Evolutionary conservation across 2,113 vertebrate species (phyloP).

Genomic region (Bombycilla garrulus): DNA sequence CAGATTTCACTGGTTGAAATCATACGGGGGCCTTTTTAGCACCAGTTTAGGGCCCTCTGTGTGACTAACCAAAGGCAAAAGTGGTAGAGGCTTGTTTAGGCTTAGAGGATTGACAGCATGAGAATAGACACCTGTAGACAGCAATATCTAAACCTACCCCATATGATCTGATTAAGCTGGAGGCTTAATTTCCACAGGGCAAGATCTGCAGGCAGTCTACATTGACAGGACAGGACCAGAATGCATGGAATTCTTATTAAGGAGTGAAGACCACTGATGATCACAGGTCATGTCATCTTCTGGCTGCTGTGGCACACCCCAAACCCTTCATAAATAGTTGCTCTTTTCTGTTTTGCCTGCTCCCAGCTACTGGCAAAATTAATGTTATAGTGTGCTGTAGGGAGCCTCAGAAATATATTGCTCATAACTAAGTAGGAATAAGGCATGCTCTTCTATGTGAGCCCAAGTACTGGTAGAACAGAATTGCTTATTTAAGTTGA

Average conservation of each 20-base stretch:
- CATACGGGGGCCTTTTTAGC: not conserved
- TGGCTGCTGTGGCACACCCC: not conserved
- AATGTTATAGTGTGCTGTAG: not conserved
- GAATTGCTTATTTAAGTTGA: constrained; percentile 50
- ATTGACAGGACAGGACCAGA: not conserved
- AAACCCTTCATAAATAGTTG: not conserved
- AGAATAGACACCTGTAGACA: not conserved
- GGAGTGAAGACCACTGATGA: not conserved
- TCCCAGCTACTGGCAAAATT: not conserved
- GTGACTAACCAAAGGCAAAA: not conserved
- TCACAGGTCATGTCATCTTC: rapidly evolving
- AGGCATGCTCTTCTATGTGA: not conserved
- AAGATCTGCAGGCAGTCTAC: not conserved
- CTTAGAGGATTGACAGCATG: not conserved
- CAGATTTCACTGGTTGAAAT: not conserved
- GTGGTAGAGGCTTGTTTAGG: not conserved
- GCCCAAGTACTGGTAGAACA: constrained; percentile 22
- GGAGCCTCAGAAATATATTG: not conserved
- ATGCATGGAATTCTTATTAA: not conserved
- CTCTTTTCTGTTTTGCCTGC: not conserved
- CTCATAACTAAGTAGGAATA: not conserved
- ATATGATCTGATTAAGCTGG: not conserved
- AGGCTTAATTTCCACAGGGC: not conserved
- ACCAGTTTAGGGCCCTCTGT: not conserved
- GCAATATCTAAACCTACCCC: not conserved